These are phyloP conservation scores for Notothenia coriiceps DNA, from an alignment of 2,113 vertebrate genomes.

Conservation along the genomic window DNA sequence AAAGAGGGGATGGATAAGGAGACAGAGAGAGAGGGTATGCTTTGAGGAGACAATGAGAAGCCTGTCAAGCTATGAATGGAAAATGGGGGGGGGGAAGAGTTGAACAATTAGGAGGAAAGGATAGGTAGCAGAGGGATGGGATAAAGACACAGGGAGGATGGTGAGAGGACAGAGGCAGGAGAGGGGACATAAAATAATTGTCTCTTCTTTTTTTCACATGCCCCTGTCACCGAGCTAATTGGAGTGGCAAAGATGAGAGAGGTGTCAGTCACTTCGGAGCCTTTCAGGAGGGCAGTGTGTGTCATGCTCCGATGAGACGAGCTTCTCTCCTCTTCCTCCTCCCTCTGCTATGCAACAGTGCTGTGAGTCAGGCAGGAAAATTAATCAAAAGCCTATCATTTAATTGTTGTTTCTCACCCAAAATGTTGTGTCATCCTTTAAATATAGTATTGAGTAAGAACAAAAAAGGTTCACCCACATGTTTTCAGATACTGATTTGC, in stretches of 20 bases:
- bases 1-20: conserved; percentile 4
- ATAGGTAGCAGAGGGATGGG: not conserved
- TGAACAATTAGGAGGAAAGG: conserved; percentile 35
- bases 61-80: conserved; percentile 23
- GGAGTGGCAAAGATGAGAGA: conserved; percentile 61
- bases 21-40: conserved; percentile 12
- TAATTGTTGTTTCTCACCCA: not conserved
- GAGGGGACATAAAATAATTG: conserved; percentile 72
- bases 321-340: not conserved
- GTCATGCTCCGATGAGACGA: conserved; percentile 36
- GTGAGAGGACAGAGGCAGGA: conserved; percentile 37
- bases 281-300: conserved; percentile 45
- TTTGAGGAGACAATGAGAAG: conserved; percentile 37
- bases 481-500: conserved; percentile 37
- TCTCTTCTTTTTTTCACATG: conserved; percentile 56
- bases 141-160: conserved; percentile 47
- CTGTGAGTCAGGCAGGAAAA: conserved; percentile 4
- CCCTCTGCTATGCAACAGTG: conserved; percentile 20
- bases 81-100: not conserved
- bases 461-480: conserved; percentile 38
- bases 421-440: conserved; percentile 25
- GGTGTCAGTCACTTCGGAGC: conserved; percentile 67
- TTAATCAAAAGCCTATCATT: not conserved
- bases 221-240: conserved; percentile 78
- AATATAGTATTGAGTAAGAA: conserved; percentile 18